These are phyloP conservation scores for Microplitis deprimator DNA, from an alignment of 2,888 invertebrate genomes.

Conservation along the genomic window DNA sequence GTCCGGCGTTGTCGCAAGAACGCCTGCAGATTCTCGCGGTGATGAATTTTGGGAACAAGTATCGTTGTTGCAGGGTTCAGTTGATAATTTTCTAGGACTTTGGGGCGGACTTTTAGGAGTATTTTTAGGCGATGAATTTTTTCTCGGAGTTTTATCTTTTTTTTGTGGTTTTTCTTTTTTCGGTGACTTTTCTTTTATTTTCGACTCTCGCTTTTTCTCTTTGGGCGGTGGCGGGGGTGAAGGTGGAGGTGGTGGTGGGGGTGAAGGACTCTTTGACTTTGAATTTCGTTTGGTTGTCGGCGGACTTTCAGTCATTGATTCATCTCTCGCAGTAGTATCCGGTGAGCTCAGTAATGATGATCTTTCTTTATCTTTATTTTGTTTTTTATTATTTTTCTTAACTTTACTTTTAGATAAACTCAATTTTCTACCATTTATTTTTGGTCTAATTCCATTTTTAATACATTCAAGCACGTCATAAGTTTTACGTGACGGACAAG, in stretches of 20 bases:
- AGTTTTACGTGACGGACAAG: not conserved
- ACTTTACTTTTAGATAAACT: not conserved
- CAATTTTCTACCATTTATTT: not conserved
- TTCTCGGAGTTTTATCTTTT: conserved; percentile 37
- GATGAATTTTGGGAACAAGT: not conserved
- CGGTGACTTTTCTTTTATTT: conserved; percentile 32
- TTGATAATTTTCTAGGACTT: not conserved
- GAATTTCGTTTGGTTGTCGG: conserved; percentile 36
- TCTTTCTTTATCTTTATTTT: not conserved
- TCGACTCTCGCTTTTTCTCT: conserved; percentile 40
- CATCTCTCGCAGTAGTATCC: conserved; percentile 14
- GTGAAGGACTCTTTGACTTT: conserved; percentile 15
- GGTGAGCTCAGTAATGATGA: not conserved
- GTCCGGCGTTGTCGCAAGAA: no score
- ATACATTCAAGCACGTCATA: no score
- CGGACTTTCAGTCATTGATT: conserved; percentile 38
- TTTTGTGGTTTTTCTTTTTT: conserved; percentile 43
- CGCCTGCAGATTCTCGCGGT: not conserved
- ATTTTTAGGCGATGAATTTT: conserved; percentile 20
- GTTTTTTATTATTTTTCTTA: not conserved
- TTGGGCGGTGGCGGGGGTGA: not conserved
- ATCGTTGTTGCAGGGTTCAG: not conserved
- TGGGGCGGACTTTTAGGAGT: not conserved
- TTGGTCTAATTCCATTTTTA: not conserved
- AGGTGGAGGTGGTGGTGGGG: not conserved